Evolutionary conservation across 2,888 invertebrate genomes (phyloP).

Genomic region (Drosophila eohydei): DNA sequence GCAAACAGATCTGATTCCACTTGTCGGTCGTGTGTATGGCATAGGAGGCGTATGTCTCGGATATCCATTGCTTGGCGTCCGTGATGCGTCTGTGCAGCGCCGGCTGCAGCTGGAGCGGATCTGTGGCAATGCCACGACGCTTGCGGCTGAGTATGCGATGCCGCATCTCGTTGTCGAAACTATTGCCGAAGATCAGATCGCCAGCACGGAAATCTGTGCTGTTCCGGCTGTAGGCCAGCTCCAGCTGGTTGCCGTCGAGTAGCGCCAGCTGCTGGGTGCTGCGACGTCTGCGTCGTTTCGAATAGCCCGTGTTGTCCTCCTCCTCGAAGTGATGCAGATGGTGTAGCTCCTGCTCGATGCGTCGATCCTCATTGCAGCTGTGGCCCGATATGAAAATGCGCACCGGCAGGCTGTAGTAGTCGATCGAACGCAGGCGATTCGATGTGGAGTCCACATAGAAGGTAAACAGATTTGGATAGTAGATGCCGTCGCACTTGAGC

Average conservation of each 20-base stretch:
- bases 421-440: constrained; percentile 91
- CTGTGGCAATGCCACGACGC: constrained; percentile 84
- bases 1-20: constrained; percentile 92
- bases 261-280: constrained; percentile 40
- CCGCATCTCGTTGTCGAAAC: constrained; percentile 86
- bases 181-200: constrained; percentile 86
- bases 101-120: constrained; percentile 86
- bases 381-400: constrained; percentile 90
- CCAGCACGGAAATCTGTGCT: constrained; percentile 84
- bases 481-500: constrained; percentile 91
- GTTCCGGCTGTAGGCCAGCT: constrained; percentile 72
- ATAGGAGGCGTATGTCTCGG: constrained; percentile 94
- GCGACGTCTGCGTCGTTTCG: constrained; percentile 85
- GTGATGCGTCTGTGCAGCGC: constrained; percentile 87
- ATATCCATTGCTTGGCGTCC: constrained; percentile 93
- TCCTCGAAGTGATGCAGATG: constrained; percentile 86
- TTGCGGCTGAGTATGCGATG: constrained; percentile 86
- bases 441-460: constrained; percentile 94
- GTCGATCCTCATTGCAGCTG: constrained; percentile 88
- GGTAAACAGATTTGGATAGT: constrained; percentile 93
- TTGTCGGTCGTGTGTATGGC: constrained; percentile 93
- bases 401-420: constrained; percentile 92
- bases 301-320: constrained; percentile 87
- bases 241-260: constrained; percentile 62
- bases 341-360: constrained; percentile 86